phyloP scores from a whole-genome alignment of 2,113 vertebrate species.

The Chiloscyllium plagiosum region DNA sequence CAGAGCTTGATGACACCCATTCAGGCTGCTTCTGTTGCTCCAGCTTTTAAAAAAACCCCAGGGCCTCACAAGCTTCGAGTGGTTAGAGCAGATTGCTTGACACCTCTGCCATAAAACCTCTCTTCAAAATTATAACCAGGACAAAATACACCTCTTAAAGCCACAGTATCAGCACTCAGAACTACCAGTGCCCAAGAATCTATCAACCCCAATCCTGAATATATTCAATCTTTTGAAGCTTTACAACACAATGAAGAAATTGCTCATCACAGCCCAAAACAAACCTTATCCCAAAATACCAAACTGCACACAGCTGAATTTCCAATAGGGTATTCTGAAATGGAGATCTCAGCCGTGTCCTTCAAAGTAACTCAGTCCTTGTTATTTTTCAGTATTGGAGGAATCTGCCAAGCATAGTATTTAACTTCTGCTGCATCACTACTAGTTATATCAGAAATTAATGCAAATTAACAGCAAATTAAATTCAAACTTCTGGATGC shows the following conservation, averaged over 20 bases:
- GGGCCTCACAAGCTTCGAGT: no score
- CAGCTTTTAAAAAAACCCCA: no score
- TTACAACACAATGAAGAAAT: background rate
- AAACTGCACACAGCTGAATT: background rate
- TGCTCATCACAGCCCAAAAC: background rate
- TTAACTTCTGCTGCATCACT: background rate
- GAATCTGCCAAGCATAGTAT: background rate
- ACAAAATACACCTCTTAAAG: no score
- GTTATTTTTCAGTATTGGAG: background rate
- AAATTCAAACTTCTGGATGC: background rate
- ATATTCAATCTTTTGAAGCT: background rate
- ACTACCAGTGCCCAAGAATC: background rate
- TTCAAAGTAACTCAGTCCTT: background rate
- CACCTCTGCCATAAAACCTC: no score
- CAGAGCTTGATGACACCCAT: no score
- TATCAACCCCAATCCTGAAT: background rate
- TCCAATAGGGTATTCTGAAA: background rate
- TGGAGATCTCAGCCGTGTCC: background rate
- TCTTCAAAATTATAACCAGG: no score
- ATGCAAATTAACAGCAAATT: background rate
- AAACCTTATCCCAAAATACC: background rate
- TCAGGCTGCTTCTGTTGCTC: no score
- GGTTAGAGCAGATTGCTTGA: no score
- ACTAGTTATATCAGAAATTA: background rate
- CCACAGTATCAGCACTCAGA: no score